These are phyloP conservation scores for Sceloporus tristichus DNA, from an alignment of 2,113 vertebrate species.

Conservation along the genomic window DNA sequence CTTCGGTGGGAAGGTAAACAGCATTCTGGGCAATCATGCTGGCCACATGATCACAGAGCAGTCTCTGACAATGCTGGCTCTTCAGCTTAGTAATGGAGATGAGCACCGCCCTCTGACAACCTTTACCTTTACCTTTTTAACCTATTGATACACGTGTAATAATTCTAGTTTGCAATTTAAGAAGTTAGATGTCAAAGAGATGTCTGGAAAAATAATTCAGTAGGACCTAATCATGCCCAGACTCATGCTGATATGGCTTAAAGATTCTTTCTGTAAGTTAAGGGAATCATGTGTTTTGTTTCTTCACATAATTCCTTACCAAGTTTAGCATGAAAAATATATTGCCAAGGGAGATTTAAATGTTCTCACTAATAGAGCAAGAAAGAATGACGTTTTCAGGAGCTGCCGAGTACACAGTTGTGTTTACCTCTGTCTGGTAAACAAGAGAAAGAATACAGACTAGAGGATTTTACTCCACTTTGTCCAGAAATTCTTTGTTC, in stretches of 20 bases:
- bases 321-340: background rate
- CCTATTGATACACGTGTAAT: background rate
- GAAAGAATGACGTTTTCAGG: background rate
- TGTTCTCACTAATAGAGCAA: background rate
- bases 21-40: no score
- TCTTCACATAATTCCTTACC: background rate
- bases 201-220: background rate
- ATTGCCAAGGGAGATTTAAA: background rate
- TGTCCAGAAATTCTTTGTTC: background rate
- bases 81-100: no score
- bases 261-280: background rate
- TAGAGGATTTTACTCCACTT: background rate
- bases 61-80: no score
- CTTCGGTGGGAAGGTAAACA: no score
- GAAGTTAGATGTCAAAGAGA: background rate
- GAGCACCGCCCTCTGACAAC: no score
- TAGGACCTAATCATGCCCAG: background rate
- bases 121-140: no score
- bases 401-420: background rate
- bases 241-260: background rate
- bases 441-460: background rate
- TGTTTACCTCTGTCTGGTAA: background rate
- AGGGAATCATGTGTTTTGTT: background rate
- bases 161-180: background rate
- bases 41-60: no score